phyloP scores from a whole-genome alignment of 2,113 vertebrate genomes.

The Diadophis punctatus region DNA sequence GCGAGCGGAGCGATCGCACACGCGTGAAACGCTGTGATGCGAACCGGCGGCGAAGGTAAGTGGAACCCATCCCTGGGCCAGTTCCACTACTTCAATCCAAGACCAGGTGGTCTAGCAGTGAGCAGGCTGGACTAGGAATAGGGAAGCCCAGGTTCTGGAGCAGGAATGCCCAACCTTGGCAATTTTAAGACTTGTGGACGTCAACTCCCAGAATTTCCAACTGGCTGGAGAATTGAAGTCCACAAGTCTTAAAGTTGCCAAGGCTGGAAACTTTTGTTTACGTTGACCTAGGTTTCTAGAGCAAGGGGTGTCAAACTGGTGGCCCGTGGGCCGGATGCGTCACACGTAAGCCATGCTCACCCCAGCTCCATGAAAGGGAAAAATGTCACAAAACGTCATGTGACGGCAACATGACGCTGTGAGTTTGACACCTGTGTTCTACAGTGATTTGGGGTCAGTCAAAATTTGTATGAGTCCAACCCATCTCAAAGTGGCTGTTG shows the following conservation, averaged over 20 bases:
- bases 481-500: neutral
- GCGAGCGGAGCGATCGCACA: too few species aligned
- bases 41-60: too few species aligned
- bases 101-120: neutral
- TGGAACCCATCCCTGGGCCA: too few species aligned
- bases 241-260: too few species aligned
- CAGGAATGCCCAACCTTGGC: neutral
- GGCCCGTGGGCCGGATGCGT: too few species aligned
- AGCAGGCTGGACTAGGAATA: neutral
- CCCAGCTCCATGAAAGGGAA: too few species aligned
- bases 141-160: neutral
- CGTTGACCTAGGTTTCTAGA: too few species aligned
- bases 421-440: neutral
- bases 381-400: too few species aligned
- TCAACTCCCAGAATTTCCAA: neutral
- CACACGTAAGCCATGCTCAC: too few species aligned
- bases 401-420: rapidly evolving
- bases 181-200: neutral
- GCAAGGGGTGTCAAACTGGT: too few species aligned
- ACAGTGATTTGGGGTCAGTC: neutral
- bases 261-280: too few species aligned
- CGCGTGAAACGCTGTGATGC: too few species aligned
- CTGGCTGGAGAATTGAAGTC: neutral
- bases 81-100: neutral
- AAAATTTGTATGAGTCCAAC: neutral